Base-by-base conservation (phyloP, 2,888 invertebrate species). In the Ariolimax columbianus region DNA sequence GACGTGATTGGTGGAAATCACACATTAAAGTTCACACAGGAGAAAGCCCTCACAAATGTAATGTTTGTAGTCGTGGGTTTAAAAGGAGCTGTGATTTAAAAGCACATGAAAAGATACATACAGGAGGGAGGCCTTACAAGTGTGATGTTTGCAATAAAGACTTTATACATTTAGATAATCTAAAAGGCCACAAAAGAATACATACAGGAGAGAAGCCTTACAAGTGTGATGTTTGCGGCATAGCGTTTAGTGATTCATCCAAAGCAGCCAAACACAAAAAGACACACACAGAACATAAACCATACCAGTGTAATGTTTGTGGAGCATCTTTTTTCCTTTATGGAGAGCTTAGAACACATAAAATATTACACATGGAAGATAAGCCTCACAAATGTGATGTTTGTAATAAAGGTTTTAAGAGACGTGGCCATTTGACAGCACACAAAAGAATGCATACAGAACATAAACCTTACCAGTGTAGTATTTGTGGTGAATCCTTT, bases 381-480 rank as follows among this genome's bases (percentile, higher is more conserved):
- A 73, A 73, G 14, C 43, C 6, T 40, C 47, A 73, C 47, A 73
- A 7, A 2, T 73, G 73, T 73, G 73, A 43, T 43, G n/a, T n/a
- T 73, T 43, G 43, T 43, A n/a, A 47, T 73, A 3, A n/a, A 36
- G 43, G 1, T 7, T 55, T 55, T 55, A 19, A 14, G 17, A 3
- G 23, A 14, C 17, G 55, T 17, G 17, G 55, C 23, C 17, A 17
- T 17, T 23, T 55, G 14, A 55, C 17, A 55, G 23, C 55, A 38
- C 38, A 38, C 40, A 38, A 40, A 40, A 72, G 23, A 3, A 26
- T 40, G 23, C 40, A 38, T 38, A 26, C 23, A 9, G 72, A 9
- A 40, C 26, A 72, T 9, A 72, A 72, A 72, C 72, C 26, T 72
- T 40, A 23, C 72, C 38, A 72, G 6, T 72, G 72, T 72, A n/a